Conservation (phyloP, 2,797 vertebrate genomes). For the Lepilemur ruficaudatus region DNA sequence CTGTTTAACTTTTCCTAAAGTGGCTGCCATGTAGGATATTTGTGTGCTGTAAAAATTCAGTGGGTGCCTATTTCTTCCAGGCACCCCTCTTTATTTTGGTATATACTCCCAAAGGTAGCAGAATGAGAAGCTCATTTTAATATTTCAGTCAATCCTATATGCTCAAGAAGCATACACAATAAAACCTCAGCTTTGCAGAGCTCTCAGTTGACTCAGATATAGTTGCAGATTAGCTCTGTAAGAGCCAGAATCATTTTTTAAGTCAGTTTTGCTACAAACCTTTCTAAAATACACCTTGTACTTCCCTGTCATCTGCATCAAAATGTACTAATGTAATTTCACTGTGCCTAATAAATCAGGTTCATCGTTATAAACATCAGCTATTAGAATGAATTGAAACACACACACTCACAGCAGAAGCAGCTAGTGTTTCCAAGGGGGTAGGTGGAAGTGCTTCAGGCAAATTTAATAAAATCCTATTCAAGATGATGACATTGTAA, state of each 20-base stretch:
- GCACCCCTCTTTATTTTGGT: not conserved
- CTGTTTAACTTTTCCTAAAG: not conserved
- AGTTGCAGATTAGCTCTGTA: conserved; percentile 2
- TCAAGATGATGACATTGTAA: not conserved
- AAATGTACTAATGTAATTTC: not conserved
- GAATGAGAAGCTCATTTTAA: not conserved
- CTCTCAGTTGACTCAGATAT: not conserved
- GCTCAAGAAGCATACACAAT: not conserved
- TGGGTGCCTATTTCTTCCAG: not conserved
- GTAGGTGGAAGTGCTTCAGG: not conserved
- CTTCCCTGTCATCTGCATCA: not conserved
- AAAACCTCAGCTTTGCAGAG: not conserved
- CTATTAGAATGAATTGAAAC: not conserved
- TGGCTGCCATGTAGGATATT: not conserved
- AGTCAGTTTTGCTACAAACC: not conserved
- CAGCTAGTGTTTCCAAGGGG: not conserved
- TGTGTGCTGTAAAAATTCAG: conserved; percentile 29
- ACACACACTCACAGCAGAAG: not conserved
- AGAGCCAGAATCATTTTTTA: not conserved
- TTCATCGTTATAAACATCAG: not conserved
- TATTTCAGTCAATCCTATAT: not conserved
- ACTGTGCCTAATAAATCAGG: not conserved
- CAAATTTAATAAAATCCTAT: conserved; percentile 67
- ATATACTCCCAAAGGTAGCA: not conserved
- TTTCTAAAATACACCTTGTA: not conserved